Conservation (phyloP, 2,888 invertebrate genomes). For the Zygothrica quintamaculata region DNA sequence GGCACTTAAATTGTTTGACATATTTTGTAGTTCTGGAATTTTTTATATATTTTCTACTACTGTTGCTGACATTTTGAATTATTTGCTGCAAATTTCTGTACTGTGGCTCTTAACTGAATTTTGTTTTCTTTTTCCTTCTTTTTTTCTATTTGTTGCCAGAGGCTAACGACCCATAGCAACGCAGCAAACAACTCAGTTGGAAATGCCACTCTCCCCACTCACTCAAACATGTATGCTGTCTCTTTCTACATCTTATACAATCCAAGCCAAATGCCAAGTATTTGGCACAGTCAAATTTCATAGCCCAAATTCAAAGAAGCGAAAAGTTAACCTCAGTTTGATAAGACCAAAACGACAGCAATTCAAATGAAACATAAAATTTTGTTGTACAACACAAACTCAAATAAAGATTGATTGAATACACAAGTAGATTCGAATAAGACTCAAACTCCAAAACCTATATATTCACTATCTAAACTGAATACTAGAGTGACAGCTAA, state of each 20-base stretch:
- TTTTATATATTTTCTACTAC: slow-evolving; percentile 33
- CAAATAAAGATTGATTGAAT: slow-evolving; percentile 12
- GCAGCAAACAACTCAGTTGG: slow-evolving; percentile 39
- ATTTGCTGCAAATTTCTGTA: slow-evolving; percentile 64
- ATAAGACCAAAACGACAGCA: slow-evolving; percentile 48
- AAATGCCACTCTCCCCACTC: slow-evolving; percentile 4
- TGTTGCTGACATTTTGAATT: slow-evolving; percentile 77
- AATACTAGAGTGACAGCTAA: too few species aligned
- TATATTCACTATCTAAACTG: too few species aligned
- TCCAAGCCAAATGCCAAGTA: not conserved
- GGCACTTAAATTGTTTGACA: slow-evolving; percentile 59
- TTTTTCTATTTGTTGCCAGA: slow-evolving; percentile 32
- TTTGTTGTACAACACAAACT: slow-evolving; percentile 15
- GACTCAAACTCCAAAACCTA: too few species aligned
- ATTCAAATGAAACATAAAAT: slow-evolving; percentile 61
- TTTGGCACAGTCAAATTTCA: slow-evolving; percentile 32
- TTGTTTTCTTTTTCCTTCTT: too few species aligned
- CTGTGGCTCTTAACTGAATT: slow-evolving; percentile 30
- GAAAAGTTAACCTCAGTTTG: slow-evolving; percentile 51
- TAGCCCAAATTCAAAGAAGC: slow-evolving; percentile 31
- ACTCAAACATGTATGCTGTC: too few species aligned
- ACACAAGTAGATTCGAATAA: too few species aligned
- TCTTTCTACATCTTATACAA: not conserved
- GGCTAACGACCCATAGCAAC: slow-evolving; percentile 60
- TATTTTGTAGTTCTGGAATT: slow-evolving; percentile 59